Base-by-base conservation (phyloP, 2,113 vertebrate species). In the Phoxinus phoxinus region DNA sequence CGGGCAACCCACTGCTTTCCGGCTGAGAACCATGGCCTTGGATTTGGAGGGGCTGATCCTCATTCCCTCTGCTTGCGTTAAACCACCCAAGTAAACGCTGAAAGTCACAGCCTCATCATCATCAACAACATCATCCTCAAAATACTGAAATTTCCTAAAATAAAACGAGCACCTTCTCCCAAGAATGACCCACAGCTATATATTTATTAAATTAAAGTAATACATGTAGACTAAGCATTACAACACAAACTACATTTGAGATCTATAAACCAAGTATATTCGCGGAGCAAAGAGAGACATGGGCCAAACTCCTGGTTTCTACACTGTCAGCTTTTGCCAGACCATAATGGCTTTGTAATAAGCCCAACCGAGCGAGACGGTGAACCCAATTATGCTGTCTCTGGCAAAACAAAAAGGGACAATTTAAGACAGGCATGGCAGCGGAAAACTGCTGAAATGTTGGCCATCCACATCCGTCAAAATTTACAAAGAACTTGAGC, bases 291-390 rank as follows among this genome's bases (percentile, higher is more conserved):
- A 53, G 32, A 2, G n/a, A 35, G 37, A 37, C 19, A 90, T 91
- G 48, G 87, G 86, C 86, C 90, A 91, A 90, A 86, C 89, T 84
- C 83, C 46, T 35, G 5, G 37, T 67, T 82, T 32, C 75, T 15
- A 35, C 72, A 89, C 59, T 53, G 81, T 59, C 65, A 63, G 59
- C 76, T 87, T 84, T 87, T 51, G 6, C 84, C 72, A 87, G 71
- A 89, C 85, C 84, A 89, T 91, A 89, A 90, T 88, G 88, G 59
- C 85, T 58, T 32, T 73, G 83, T 88, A 88, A 92, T 91, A 86
- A 91, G 86, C 83, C 75, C 86, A 86, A 73, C 86, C 84, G 89
- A 91, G 88, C 73, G 17, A 91, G 88, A 90, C 88, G 30, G 7
- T 84, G 86, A 89, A 90, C 86, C 84, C 89, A 91, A 90, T 93